Percentiles rank a stretch among this genome's conserved stretches.
phyloP scores from a whole-genome alignment of 2,113 vertebrate genomes.

The Pluvianellus socialis region DNA sequence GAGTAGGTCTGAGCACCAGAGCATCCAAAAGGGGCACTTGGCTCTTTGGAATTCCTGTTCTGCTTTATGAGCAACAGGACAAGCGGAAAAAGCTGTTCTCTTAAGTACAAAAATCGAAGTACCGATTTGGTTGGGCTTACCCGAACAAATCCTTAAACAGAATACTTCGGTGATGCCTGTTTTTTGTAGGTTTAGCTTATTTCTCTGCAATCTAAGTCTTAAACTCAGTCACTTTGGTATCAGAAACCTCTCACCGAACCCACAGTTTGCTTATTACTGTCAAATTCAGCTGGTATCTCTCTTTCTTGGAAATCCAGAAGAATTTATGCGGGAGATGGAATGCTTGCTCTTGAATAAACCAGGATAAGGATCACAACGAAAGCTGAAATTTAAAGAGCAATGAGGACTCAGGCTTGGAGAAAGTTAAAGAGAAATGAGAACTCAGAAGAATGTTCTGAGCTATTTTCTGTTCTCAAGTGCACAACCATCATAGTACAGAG shows the following conservation, averaged over 20 bases:
- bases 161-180: neutral
- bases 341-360: constrained; percentile 35
- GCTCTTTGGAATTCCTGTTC: neutral
- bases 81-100: neutral
- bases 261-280: neutral
- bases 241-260: neutral
- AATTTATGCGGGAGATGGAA: constrained; percentile 30
- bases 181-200: neutral
- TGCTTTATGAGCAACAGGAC: neutral
- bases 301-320: constrained; percentile 37
- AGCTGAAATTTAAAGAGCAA: neutral
- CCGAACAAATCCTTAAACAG: neutral
- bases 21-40: neutral
- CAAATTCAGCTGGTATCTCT: neutral
- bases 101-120: neutral
- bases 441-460: constrained; percentile 16
- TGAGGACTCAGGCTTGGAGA: neutral
- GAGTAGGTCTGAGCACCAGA: neutral
- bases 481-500: neutral
- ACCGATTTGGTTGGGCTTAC: neutral
- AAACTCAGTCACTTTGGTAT: neutral
- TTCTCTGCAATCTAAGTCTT: neutral
- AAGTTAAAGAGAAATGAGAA: neutral
- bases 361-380: neutral
- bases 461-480: constrained; percentile 2